Percentiles rank a stretch among this genome's conserved stretches.
Conservation (phyloP, 2,888 invertebrate species). For the Dynastes tityus region DNA sequence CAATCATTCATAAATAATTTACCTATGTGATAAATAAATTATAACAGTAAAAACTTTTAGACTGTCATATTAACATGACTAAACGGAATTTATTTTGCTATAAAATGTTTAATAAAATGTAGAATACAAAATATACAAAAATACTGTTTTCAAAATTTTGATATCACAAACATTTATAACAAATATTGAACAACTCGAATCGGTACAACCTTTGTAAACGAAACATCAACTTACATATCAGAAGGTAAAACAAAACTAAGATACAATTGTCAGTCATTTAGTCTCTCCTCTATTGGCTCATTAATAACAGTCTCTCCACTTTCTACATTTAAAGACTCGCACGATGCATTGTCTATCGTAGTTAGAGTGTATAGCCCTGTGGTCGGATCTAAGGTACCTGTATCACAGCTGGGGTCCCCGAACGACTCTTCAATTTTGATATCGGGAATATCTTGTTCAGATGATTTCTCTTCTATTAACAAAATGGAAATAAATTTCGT, state of each 20-base stretch:
- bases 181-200: slow-evolving; percentile 40
- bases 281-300: slow-evolving; percentile 44
- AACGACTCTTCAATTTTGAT: slow-evolving; percentile 20
- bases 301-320: slow-evolving; percentile 7
- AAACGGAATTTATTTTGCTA: slow-evolving; percentile 30
- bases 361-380: slow-evolving; percentile 58
- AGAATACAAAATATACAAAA: slow-evolving; percentile 44
- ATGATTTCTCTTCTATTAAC: slow-evolving; percentile 28
- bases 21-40: slow-evolving; percentile 43
- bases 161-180: slow-evolving; percentile 33
- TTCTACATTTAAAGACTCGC: slow-evolving; percentile 22
- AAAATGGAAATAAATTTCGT: slow-evolving; percentile 4
- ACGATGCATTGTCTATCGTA: slow-evolving; percentile 6
- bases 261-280: slow-evolving; percentile 53
- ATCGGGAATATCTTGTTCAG: slow-evolving; percentile 1
- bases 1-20: slow-evolving; percentile 44
- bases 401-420: slow-evolving; percentile 52
- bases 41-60: slow-evolving; percentile 41
- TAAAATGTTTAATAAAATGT: slow-evolving; percentile 45
- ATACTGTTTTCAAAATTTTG: slow-evolving; percentile 35
- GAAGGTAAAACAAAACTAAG: slow-evolving; percentile 50
- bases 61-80: slow-evolving; percentile 32
- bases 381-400: slow-evolving; percentile 60
- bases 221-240: slow-evolving; percentile 31
- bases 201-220: slow-evolving; percentile 23